Percentiles rank a stretch among this genome's conserved stretches.
Evolutionary conservation across 2,797 vertebrate genomes (phyloP).

Genomic region (Microchirus variegatus): DNA sequence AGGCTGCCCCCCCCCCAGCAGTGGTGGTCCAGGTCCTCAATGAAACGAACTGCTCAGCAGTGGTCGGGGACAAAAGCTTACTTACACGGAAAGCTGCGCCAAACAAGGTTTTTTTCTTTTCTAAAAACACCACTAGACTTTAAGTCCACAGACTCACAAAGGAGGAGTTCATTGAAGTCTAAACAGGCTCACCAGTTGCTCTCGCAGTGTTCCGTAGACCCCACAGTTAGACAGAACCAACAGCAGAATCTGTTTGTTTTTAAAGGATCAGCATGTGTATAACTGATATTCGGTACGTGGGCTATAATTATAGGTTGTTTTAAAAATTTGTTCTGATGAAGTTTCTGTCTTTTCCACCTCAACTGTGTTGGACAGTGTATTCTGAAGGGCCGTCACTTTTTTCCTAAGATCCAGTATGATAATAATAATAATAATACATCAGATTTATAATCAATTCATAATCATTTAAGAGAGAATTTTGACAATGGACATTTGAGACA

Average conservation of each 20-base stretch:
- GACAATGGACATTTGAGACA: too few relatives aligned
- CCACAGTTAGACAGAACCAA: slow-evolving; percentile 7
- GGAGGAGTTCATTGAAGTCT: slow-evolving; percentile 16
- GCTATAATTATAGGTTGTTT: too few relatives aligned
- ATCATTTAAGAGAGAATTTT: too few relatives aligned
- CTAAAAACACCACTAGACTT: slow-evolving; percentile 40
- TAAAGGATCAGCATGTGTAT: not conserved
- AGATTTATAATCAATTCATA: too few relatives aligned
- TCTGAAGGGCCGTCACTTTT: too few relatives aligned
- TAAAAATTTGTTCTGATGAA: too few relatives aligned
- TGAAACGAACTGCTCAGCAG: slow-evolving; percentile 35
- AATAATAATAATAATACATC: too few relatives aligned
- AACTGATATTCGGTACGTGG: too few relatives aligned
- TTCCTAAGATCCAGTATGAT: too few relatives aligned
- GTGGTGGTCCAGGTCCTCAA: slow-evolving; percentile 37
- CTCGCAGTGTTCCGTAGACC: not conserved
- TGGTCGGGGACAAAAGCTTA: slow-evolving; percentile 49
- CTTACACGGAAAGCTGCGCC: slow-evolving; percentile 26
- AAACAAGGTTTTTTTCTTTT: slow-evolving; percentile 31
- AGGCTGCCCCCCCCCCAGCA: slow-evolving; percentile 30
- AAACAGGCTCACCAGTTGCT: slow-evolving; percentile 15
- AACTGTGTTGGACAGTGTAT: too few relatives aligned
- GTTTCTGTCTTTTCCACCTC: too few relatives aligned
- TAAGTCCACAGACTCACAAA: slow-evolving; percentile 16
- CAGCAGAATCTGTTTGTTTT: not conserved